phyloP scores from a whole-genome alignment of 2,113 vertebrate species.

The Xiphorhynchus elegans region DNA sequence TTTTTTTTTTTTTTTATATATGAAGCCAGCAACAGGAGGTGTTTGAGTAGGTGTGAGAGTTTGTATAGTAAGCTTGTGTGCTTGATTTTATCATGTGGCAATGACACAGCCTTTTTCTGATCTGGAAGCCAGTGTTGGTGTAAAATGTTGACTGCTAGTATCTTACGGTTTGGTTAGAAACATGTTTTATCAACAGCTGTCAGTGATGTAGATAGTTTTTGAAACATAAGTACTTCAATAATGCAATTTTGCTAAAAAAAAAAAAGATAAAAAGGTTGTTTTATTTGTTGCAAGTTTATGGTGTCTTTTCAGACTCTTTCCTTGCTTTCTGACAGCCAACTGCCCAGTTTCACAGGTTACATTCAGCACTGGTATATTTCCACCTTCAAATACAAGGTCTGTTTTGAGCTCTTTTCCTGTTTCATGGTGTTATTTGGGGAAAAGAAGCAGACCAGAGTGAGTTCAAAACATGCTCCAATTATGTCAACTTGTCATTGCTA shows the following conservation, averaged over 20 bases:
- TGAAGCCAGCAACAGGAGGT: neutral
- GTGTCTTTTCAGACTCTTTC: neutral
- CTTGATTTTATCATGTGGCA: constrained; percentile 6
- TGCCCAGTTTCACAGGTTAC: constrained; percentile 19
- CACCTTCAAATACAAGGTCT: constrained; percentile 6
- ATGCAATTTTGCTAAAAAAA: neutral
- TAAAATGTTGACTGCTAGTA: neutral
- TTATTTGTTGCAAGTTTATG: neutral
- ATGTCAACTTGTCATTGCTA: constrained; percentile 33
- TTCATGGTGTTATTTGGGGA: constrained; percentile 26
- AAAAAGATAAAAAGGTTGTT: neutral
- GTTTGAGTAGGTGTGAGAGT: constrained; percentile 15
- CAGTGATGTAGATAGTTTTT: neutral
- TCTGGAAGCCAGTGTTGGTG: neutral
- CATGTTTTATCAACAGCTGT: neutral
- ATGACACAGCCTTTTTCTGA: constrained; percentile 30
- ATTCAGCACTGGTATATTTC: neutral
- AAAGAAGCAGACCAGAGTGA: constrained; percentile 1
- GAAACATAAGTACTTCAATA: neutral
- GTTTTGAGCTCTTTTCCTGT: constrained; percentile 14
- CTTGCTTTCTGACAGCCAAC: neutral
- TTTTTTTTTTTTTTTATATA: neutral
- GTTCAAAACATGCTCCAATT: constrained; percentile 58
- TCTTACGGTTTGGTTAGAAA: neutral
- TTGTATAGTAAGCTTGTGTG: neutral